A percentile compares a stretch with the other conserved stretches of the same genome.
Conservation (phyloP, 2,888 invertebrate genomes). For the Sinhomidia bicolor region DNA sequence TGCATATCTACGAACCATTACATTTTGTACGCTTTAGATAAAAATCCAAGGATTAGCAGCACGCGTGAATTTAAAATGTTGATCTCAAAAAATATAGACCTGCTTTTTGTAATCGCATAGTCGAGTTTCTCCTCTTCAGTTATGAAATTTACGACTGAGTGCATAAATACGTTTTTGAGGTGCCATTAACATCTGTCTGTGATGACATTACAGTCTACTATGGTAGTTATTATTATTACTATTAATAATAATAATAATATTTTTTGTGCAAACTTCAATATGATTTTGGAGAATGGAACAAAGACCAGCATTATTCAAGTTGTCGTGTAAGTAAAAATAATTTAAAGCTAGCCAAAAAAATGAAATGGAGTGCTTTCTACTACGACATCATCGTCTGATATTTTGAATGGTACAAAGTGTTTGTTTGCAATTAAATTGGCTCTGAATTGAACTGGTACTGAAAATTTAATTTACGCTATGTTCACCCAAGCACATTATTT, state of each 20-base stretch:
- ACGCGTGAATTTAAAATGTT: neutral
- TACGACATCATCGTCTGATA: too few species aligned
- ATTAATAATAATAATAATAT: too few species aligned
- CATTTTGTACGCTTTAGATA: neutral
- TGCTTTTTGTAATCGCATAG: neutral
- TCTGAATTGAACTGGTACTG: too few species aligned
- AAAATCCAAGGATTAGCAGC: neutral
- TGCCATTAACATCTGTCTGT: conserved; percentile 25
- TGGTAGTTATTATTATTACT: neutral
- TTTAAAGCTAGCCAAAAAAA: neutral
- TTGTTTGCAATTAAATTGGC: too few species aligned
- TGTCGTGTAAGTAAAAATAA: too few species aligned
- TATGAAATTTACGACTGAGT: neutral
- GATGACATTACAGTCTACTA: neutral
- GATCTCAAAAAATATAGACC: neutral
- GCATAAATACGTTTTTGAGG: neutral
- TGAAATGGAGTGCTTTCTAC: too few species aligned
- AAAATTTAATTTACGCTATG: too few species aligned
- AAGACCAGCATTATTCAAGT: neutral
- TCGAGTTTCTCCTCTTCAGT: neutral
- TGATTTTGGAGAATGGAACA: neutral
- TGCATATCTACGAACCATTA: conserved; percentile 13
- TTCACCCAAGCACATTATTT: too few species aligned
- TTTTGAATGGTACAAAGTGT: too few species aligned
- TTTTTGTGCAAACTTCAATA: neutral